Base-by-base conservation (phyloP, 2,888 invertebrate species). In the Paralinhomoeus sp. region DNA sequence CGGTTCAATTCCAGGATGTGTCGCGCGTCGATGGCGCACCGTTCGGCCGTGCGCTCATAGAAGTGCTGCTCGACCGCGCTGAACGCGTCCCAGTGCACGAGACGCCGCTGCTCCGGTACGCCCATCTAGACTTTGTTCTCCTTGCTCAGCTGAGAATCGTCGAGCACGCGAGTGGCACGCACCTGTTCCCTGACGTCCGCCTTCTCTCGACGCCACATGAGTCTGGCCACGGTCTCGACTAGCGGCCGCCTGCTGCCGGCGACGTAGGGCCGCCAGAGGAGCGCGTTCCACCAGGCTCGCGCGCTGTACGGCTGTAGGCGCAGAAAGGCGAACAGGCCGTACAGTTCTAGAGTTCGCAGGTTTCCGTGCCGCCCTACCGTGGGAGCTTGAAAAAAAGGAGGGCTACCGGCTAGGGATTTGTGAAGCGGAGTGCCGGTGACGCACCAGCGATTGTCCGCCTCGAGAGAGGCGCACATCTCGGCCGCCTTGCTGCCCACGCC, bases 31-130 rank as follows among this genome's bases (percentile, higher is more conserved):
- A 12, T n/a, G 15, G 67, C 63, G 51, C 72, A 73, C 17, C 68
- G 62, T 18, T 62, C 58, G 53, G 73, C 73, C 53, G 75, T 72
- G 33, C 69, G 67, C n/a, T 71, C 67, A 58, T 80, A 80, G 57
- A 76, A 78, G 51, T 76, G 72, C 47, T 73, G 72, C 60, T 80
- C 79, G 0, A 78, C 70, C 3, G 76, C 74, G n/a, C 75, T 72
- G 55, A 80, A 74, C 36, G 70, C 67, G 37, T 77, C 56, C 62
- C 69, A 70, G 58, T 76, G 72, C 7, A 72, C 60, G 37, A 68
- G 52, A 44, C 72, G 68, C 0, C 67, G 67, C 61, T 76, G 75
- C n/a, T 65, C 62, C 1, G 78, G 78, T 48, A 79, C 71, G 40
- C 71, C 66, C 40, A 78, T 68, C 64, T 69, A 48, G 35, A 37